A percentile compares a stretch with the other conserved stretches of the same genome.
Evolutionary conservation across 2,113 vertebrate genomes (phyloP).

Genomic region (Orientallactaga bullata): DNA sequence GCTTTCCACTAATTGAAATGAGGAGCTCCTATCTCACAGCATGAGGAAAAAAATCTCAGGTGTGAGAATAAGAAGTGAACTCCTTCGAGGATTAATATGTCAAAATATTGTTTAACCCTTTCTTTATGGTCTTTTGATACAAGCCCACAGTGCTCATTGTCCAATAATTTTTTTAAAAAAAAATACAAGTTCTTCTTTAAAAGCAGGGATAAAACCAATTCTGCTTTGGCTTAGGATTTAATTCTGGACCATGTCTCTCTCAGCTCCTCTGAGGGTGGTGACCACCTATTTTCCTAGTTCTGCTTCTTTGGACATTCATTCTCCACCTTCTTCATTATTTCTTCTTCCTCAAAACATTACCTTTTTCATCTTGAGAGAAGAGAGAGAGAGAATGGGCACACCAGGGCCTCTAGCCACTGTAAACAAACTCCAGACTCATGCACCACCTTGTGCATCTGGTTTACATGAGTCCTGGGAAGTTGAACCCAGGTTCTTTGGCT

Average conservation of each 20-base stretch:
- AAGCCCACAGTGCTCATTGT: conserved; percentile 3
- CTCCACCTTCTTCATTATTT: background rate
- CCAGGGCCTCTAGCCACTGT: no score
- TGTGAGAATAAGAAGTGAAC: conserved; percentile 78
- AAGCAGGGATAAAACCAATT: conserved; percentile 3
- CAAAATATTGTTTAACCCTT: conserved; percentile 67
- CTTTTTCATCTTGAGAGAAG: background rate
- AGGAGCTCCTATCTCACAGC: conserved; percentile 80
- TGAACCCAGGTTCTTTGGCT: background rate
- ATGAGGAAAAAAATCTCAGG: conserved; percentile 81
- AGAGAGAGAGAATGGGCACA: background rate
- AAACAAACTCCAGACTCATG: no score
- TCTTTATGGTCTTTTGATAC: conserved; percentile 5
- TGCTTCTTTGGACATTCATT: background rate
- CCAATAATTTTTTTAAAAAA: conserved; percentile 64
- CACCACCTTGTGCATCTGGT: no score
- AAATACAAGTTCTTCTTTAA: background rate
- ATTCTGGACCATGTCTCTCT: background rate
- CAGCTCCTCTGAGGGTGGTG: background rate
- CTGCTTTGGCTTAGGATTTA: background rate
- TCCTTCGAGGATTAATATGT: conserved; percentile 74
- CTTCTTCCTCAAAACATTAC: background rate
- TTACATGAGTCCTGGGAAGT: no score
- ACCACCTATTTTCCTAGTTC: background rate
- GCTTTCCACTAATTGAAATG: conserved; percentile 89